Evolutionary conservation across 2,888 invertebrate genomes (phyloP).

Genomic region (Choristoneura rosaceana): DNA sequence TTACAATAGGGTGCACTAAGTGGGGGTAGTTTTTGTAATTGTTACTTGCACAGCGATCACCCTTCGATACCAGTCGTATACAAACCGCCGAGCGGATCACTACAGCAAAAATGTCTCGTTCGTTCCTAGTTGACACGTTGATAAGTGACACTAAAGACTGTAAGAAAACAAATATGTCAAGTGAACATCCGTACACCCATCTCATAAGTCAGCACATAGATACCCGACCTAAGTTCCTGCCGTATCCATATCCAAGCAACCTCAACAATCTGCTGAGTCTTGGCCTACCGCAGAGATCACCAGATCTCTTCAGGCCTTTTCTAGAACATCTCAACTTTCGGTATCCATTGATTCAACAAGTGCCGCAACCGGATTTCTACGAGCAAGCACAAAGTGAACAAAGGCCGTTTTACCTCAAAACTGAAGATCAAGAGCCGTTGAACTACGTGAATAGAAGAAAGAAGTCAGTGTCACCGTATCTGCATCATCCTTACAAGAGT

Average conservation of each 20-base stretch:
- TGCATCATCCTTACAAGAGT: slow-evolving; percentile 75
- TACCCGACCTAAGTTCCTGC: slow-evolving; percentile 81
- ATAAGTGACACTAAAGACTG: slow-evolving; percentile 87
- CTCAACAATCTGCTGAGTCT: slow-evolving; percentile 88
- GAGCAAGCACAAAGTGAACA: slow-evolving; percentile 61
- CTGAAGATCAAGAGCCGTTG: slow-evolving; percentile 69
- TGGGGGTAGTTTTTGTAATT: slow-evolving; percentile 85
- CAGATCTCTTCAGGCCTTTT: slow-evolving; percentile 81
- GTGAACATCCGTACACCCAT: slow-evolving; percentile 75
- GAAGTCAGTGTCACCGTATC: slow-evolving; percentile 76
- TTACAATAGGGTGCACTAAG: slow-evolving; percentile 83
- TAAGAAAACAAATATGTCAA: slow-evolving; percentile 69
- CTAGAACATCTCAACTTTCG: slow-evolving; percentile 77
- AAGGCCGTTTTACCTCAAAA: slow-evolving; percentile 66
- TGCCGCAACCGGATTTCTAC: slow-evolving; percentile 71
- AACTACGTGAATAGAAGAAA: slow-evolving; percentile 70
- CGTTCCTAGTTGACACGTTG: slow-evolving; percentile 92
- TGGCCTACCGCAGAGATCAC: slow-evolving; percentile 83
- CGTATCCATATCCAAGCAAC: slow-evolving; percentile 87
- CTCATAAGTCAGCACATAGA: slow-evolving; percentile 70
- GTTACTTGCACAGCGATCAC: slow-evolving; percentile 73
- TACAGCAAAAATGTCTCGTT: slow-evolving; percentile 88
- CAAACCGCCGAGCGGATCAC: slow-evolving; percentile 59
- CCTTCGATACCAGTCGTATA: slow-evolving; percentile 69
- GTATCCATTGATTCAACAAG: slow-evolving; percentile 73